Evolutionary conservation across 2,113 vertebrate genomes (phyloP), one percentile per base, ranked within the genome.

Genomic region (Dascyllus trimaculatus): DNA sequence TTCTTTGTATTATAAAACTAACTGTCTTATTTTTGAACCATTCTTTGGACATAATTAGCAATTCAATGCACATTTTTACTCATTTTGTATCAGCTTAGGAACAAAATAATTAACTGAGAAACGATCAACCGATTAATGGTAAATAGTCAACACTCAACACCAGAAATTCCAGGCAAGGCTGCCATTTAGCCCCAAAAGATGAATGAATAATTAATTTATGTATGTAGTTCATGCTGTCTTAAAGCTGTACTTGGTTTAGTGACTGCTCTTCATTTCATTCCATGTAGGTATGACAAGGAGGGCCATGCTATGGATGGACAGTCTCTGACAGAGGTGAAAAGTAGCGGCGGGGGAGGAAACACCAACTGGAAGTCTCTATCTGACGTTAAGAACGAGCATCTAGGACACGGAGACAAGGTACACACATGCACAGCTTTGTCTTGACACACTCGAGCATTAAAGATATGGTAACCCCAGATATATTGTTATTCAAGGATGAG

Each of bases 381-480:
- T 48, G 97, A 98, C 54, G 96, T 95, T 48, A 99, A 99, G 88
- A 91, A 84, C 0, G 97, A 98, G 90, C 97, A 98, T 82, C 94
- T 99, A 85, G 98, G 98, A 46, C 97, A 99, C 19, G 96, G 97
- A 71, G 97, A 99, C 80, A 99, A 99, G 97, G 98, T 99, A 85
- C 46, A 10, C 68, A 1, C 63, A 2, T 10, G 32, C 54, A 73
- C 45, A 18, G 32, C 56, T 63, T 72, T 43, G 40, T 80, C 46
- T 67, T 72, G 65, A 75, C 38, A 11, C 25, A 3, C 40, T 52
- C 26, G 32, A 25, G 76, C 65, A 53, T 49, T 75, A 18, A 49
- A 51, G 60, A 43, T 60, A 63, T 18, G 59, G 58, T 54, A 67
- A 73, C 67, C 15, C 11, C 11, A 46, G 46, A 66, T 25, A 52